Evolutionary conservation across 2,113 vertebrate species (phyloP).

Genomic region (Varanus komodoensis): DNA sequence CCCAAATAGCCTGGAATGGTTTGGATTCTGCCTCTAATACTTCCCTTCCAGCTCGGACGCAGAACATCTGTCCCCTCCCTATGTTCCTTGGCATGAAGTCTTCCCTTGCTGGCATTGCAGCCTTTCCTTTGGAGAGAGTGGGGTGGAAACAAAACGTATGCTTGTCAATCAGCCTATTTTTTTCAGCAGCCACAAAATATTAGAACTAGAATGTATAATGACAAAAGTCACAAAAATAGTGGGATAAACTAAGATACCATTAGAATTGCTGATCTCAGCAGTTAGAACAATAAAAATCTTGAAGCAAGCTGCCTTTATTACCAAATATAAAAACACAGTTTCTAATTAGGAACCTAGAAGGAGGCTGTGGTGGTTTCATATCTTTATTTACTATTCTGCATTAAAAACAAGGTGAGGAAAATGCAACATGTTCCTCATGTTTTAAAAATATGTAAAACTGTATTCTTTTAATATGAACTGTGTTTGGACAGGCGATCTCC

Average conservation of each 20-base stretch:
- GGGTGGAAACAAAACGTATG: background rate
- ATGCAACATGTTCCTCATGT: background rate
- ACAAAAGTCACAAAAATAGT: constrained; percentile 9
- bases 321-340: background rate
- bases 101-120: constrained; percentile 70
- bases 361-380: background rate
- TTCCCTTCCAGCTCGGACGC: constrained; percentile 31
- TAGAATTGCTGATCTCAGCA: background rate
- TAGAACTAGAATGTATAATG: constrained; percentile 2
- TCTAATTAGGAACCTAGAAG: background rate
- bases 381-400: background rate
- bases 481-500: background rate
- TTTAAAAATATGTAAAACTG: background rate
- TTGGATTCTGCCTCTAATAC: constrained; percentile 21
- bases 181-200: background rate
- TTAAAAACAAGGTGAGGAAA: background rate
- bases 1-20: constrained; percentile 66
- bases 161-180: constrained; percentile 3
- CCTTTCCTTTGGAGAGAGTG: constrained; percentile 64
- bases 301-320: background rate
- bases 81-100: constrained; percentile 61
- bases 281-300: background rate
- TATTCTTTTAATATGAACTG: background rate
- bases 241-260: background rate
- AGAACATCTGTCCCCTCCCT: background rate